phyloP scores from a whole-genome alignment of 2,888 invertebrate species.

The Ormia ochracea region DNA sequence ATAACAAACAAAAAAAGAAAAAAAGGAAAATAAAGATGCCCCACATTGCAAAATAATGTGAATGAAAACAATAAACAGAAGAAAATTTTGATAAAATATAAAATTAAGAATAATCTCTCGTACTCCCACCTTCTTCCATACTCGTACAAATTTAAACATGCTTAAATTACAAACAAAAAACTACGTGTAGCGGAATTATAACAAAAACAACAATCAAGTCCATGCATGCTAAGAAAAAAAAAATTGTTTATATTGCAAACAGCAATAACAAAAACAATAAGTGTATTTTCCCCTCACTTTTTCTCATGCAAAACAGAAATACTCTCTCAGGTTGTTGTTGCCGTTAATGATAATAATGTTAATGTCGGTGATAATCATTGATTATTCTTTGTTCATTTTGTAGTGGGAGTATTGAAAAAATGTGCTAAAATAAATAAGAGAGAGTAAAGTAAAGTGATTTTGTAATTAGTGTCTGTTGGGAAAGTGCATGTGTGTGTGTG shows the following conservation, averaged over 20 bases:
- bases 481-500: too few species aligned
- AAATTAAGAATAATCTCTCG: slow-evolving; percentile 21
- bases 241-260: neutral
- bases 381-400: slow-evolving; percentile 11
- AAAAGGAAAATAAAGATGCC: slow-evolving; percentile 35
- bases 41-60: slow-evolving; percentile 55
- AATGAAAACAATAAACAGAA: slow-evolving; percentile 18
- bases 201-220: slow-evolving; percentile 2
- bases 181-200: neutral
- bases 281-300: neutral
- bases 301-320: slow-evolving; percentile 12
- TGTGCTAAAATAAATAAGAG: slow-evolving; percentile 54
- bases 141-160: slow-evolving; percentile 33
- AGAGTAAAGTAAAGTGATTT: neutral
- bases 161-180: slow-evolving; percentile 28
- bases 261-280: slow-evolving; percentile 3
- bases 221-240: neutral
- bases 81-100: slow-evolving; percentile 23
- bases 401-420: slow-evolving; percentile 49
- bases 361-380: slow-evolving; percentile 6
- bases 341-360: neutral
- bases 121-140: slow-evolving; percentile 39
- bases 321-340: slow-evolving; percentile 46
- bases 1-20: neutral
- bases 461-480: too few species aligned